Evolutionary conservation across 1,140 invertebrate genomes (phyloP).

Genomic region (Goniozus legneri): DNA sequence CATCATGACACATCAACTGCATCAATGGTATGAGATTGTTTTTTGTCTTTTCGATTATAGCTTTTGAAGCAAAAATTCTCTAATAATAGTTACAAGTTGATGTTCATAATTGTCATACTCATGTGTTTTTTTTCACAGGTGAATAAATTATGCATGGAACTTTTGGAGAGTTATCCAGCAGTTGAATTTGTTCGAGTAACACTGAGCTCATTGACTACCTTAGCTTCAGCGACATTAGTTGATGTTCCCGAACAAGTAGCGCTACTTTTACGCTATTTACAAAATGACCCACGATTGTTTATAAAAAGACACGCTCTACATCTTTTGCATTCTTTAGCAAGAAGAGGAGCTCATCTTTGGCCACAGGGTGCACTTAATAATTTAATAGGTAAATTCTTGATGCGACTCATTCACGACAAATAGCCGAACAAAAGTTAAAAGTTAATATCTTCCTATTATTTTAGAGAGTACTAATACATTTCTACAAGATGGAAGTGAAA

Average conservation of each 20-base stretch:
- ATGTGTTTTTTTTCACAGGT: slow-evolving; percentile 51
- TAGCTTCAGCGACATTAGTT: slow-evolving; percentile 84
- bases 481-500: slow-evolving; percentile 42
- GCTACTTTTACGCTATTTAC: slow-evolving; percentile 53
- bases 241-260: slow-evolving; percentile 85
- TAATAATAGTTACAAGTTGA: too few relatives aligned
- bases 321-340: slow-evolving; percentile 73
- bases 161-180: slow-evolving; percentile 83
- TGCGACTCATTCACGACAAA: not conserved
- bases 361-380: slow-evolving; percentile 65
- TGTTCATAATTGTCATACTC: too few relatives aligned
- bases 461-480: slow-evolving; percentile 45
- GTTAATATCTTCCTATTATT: slow-evolving; percentile 15
- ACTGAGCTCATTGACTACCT: slow-evolving; percentile 81
- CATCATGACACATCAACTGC: slow-evolving; percentile 87
- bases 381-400: slow-evolving; percentile 52
- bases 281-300: slow-evolving; percentile 64
- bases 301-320: slow-evolving; percentile 74
- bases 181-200: slow-evolving; percentile 84
- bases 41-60: slow-evolving; percentile 4
- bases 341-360: slow-evolving; percentile 79
- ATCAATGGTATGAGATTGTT: slow-evolving; percentile 70
- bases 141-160: slow-evolving; percentile 71
- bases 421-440: not conserved
- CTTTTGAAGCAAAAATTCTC: too few relatives aligned